These are phyloP conservation scores for Platorchestia sp. DNA, from an alignment of 1,140 invertebrate species.

Conservation along the genomic window DNA sequence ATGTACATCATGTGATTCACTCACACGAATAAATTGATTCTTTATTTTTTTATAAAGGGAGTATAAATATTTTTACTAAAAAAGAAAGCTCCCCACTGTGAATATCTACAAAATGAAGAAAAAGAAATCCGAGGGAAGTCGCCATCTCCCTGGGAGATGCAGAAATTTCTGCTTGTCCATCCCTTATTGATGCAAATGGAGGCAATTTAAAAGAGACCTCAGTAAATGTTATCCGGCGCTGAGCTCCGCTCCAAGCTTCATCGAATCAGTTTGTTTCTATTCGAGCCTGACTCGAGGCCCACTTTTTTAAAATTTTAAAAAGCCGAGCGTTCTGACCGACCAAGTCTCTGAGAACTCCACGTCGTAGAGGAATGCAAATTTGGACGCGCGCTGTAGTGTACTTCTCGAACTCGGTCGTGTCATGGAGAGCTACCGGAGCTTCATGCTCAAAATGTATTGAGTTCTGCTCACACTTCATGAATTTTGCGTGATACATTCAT, in stretches of 20 bases:
- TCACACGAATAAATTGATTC: too few species aligned
- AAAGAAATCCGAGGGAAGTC: neutral
- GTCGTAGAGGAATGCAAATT: neutral
- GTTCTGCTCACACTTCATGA: neutral
- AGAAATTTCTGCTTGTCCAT: neutral
- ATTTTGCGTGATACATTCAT: neutral
- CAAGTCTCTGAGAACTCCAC: neutral
- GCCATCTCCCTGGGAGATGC: neutral
- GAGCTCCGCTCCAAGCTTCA: neutral
- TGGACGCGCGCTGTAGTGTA: neutral
- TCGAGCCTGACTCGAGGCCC: neutral
- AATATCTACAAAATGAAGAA: neutral
- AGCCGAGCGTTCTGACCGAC: neutral
- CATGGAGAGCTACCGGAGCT: neutral
- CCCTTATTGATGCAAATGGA: neutral
- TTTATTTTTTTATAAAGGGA: too few species aligned
- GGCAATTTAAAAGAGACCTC: neutral
- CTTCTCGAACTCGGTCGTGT: neutral
- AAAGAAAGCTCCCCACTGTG: neutral
- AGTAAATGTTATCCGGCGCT: neutral
- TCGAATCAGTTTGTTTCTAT: conserved; percentile 1
- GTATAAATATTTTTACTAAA: too few species aligned
- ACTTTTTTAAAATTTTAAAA: neutral
- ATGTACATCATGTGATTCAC: too few species aligned
- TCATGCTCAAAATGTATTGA: neutral